A percentile compares a stretch with the other conserved stretches of the same genome.
These are phyloP conservation scores for Enteromius viviparus DNA, from an alignment of 2,797 vertebrate species.

Conservation along the genomic window DNA sequence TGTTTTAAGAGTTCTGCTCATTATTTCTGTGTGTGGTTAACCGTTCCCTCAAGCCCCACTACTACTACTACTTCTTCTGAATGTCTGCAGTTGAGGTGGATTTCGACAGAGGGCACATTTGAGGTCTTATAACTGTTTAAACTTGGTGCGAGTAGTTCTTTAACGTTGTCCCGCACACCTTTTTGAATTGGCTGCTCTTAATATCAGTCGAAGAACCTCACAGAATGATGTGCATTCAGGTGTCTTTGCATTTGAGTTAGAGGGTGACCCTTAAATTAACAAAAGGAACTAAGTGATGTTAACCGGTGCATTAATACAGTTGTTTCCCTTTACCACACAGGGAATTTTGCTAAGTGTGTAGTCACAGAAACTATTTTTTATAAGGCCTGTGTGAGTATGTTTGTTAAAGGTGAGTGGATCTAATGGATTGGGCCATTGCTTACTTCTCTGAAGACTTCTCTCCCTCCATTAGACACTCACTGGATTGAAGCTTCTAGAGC, in stretches of 20 bases:
- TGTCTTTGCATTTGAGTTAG: background rate
- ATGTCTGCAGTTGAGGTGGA: conserved; percentile 26
- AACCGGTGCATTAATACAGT: background rate
- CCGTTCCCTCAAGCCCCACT: conserved; percentile 27
- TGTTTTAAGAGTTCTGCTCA: conserved; percentile 17
- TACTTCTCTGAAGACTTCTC: conserved; percentile 31
- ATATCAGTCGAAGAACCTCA: background rate
- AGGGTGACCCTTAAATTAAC: background rate
- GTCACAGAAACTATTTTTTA: background rate
- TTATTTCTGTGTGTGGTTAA: conserved; percentile 32
- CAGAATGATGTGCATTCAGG: background rate
- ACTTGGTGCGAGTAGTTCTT: background rate
- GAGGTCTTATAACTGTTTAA: conserved; percentile 27
- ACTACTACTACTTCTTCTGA: background rate
- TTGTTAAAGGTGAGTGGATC: conserved; percentile 5
- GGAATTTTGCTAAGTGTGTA: background rate
- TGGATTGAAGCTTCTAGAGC: conserved; percentile 15
- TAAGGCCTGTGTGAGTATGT: background rate
- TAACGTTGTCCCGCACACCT: conserved; percentile 3
- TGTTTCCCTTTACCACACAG: background rate
- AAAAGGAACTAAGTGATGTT: background rate
- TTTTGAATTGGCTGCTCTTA: conserved; percentile 1
- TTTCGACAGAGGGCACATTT: conserved; percentile 31
- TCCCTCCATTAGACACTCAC: conserved; percentile 43
- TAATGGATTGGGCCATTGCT: conserved; percentile 36